A percentile compares a stretch with the other conserved stretches of the same genome.
These are phyloP conservation scores for Piprites chloris DNA, from an alignment of 2,113 vertebrate species.

Conservation along the genomic window DNA sequence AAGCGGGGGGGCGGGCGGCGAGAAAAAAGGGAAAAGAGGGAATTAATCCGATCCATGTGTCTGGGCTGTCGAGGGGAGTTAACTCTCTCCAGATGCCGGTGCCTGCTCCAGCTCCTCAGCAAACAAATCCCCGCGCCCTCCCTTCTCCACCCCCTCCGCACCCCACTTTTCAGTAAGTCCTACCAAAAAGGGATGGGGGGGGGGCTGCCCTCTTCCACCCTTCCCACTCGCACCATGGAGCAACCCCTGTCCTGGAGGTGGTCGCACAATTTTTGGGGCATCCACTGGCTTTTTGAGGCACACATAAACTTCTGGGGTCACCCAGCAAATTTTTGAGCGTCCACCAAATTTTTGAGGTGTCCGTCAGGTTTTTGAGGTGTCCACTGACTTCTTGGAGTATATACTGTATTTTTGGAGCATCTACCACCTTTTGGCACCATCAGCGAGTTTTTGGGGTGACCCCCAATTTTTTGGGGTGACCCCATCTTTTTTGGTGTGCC, in stretches of 20 bases:
- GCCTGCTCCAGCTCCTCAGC: slow-evolving; percentile 26
- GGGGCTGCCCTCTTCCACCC: background rate
- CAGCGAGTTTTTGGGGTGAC: background rate
- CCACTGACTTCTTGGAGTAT: fast-evolving
- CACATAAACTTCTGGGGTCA: background rate
- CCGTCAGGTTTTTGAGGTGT: fast-evolving
- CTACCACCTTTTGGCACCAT: background rate
- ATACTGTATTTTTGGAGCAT: fast-evolving
- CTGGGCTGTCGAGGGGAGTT: background rate
- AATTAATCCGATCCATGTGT: slow-evolving; percentile 53
- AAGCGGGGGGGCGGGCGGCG: background rate
- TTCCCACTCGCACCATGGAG: fast-evolving
- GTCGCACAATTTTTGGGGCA: fast-evolving
- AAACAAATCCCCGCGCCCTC: background rate
- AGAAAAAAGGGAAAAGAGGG: background rate
- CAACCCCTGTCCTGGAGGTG: fast-evolving
- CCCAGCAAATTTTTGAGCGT: background rate
- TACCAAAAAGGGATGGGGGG: background rate
- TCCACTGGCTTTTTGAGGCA: fast-evolving
- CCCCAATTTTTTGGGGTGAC: background rate
- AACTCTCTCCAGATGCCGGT: slow-evolving; percentile 56
- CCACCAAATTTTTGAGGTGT: fast-evolving
- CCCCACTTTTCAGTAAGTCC: background rate
- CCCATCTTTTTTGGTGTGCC: fast-evolving
- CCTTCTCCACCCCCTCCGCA: background rate